Base-by-base conservation (phyloP, 2,797 vertebrate species). In the Schizopygopsis malacanthus region DNA sequence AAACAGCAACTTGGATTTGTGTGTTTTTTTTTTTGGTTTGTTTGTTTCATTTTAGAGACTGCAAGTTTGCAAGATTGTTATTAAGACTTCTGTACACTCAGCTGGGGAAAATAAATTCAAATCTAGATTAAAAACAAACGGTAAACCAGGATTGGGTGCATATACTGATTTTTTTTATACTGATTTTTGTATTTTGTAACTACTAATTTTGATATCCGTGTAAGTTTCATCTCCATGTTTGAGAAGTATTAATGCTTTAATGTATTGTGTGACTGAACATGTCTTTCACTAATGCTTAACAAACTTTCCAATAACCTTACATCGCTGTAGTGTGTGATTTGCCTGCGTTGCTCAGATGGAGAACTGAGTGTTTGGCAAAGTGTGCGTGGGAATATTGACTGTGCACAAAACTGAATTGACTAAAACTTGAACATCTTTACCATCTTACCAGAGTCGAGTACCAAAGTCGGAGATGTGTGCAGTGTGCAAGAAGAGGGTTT, bases 401-500 rank as follows among this genome's bases (percentile, higher is more conserved):
- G 20, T 73, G 28, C 18, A 63, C 28, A 83, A 83, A 63, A 39
- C 37, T 70, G 45, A 63, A 33, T 6, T 59, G 47, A 43, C n/a
- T 78, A 12, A 41, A 50, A 67, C 1, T 15, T 15, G 1, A 25
- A 67, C 61, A 33, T 83, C 22, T 79, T 39, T 93, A 82, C 94
- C 87, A 37, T 93, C 94, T 86, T 85, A 95, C 94, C 96, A 97
- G 96, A 94, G 93, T 93, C 96, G 94, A 90, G 94, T 97, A 92
- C 97, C 95, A 90, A 96, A 97, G 93, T 97, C 97, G 25, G 97
- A 98, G 95, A 95, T 90, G 0, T 99, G 98, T 93, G 93, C 91
- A 63, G 93, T 95, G 90, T 99, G 98, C 94, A 96, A 95, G 95
- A 97, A 95, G 95, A 97, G 95, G 91, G 97, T 98, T 91, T 99